These are phyloP conservation scores for Desmophyllum pertusum DNA, from an alignment of 92 coral and sea anemone genomes.

Conservation along the genomic window DNA sequence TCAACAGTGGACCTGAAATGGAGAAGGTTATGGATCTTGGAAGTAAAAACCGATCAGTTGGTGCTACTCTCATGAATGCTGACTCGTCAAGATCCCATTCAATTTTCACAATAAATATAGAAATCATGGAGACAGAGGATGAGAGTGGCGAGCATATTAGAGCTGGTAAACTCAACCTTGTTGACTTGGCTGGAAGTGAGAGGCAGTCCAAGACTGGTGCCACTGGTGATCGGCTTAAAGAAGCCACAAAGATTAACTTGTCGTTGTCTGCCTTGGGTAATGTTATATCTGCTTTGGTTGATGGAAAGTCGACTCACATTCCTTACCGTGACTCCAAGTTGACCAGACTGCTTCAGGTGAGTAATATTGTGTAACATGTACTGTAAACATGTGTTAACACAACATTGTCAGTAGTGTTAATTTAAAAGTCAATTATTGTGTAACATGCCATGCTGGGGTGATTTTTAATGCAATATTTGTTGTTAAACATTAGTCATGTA, in stretches of 20 bases:
- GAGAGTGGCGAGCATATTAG: constrained; percentile 95
- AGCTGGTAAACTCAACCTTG: constrained; percentile 96
- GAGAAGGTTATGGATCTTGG: constrained; percentile 97
- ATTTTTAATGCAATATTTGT: too few species aligned
- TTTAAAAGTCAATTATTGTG: too few species aligned
- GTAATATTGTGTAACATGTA: background rate
- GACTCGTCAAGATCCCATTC: constrained; percentile 99
- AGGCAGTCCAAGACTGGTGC: constrained; percentile 98
- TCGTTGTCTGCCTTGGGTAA: constrained; percentile 97
- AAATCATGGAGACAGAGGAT: constrained; percentile 82
- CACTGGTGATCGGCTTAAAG: constrained; percentile 92
- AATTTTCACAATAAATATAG: constrained; percentile 89
- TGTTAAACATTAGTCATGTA: too few species aligned
- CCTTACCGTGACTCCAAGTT: constrained; percentile 98
- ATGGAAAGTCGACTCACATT: constrained; percentile 95
- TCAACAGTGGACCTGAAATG: constrained; percentile 81
- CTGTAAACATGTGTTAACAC: too few species aligned
- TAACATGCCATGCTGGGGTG: too few species aligned
- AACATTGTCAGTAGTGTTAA: too few species aligned
- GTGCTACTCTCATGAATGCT: constrained; percentile 98
- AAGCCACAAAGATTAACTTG: constrained; percentile 95
- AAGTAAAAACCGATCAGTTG: constrained; percentile 95
- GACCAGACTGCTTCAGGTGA: constrained; percentile 97
- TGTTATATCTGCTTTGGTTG: constrained; percentile 98
- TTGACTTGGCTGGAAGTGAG: constrained; percentile 98